These are phyloP conservation scores for Pampusana beccarii DNA, from an alignment of 2,113 vertebrate genomes.

Conservation along the genomic window DNA sequence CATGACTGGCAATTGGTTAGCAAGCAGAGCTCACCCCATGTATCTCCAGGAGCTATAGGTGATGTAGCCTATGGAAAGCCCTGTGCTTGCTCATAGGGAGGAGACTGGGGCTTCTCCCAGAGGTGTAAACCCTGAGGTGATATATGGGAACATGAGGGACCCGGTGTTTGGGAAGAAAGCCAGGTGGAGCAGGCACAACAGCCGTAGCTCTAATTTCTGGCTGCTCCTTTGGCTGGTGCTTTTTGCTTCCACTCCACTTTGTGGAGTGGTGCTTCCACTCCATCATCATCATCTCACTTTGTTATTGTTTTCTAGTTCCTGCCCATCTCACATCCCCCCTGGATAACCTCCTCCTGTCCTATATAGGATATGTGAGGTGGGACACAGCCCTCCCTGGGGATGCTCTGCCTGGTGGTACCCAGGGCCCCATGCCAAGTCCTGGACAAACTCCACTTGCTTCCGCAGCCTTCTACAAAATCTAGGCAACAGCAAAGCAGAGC, in stretches of 20 bases:
- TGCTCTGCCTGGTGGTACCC: not conserved
- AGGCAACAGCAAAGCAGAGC: not conserved
- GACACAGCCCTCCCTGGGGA: not conserved
- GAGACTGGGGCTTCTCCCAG: not conserved
- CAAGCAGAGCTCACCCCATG: rapidly evolving
- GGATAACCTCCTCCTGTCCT: not conserved
- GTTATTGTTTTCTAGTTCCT: not conserved
- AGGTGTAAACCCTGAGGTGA: not conserved
- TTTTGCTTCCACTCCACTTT: not conserved
- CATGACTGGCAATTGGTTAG: rapidly evolving
- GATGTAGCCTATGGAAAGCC: not conserved
- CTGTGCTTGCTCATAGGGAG: not conserved
- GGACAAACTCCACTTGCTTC: not conserved
- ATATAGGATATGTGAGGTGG: not conserved
- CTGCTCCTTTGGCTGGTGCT: not conserved
- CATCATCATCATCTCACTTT: too few relatives aligned
- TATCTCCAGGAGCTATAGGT: not conserved
- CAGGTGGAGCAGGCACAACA: not conserved
- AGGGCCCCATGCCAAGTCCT: not conserved
- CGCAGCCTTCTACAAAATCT: not conserved
- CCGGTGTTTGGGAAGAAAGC: not conserved
- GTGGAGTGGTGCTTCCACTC: not conserved
- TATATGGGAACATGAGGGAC: not conserved
- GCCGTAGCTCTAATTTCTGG: not conserved
- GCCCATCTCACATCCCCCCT: rapidly evolving